Evolutionary conservation across 2,113 vertebrate species (phyloP), one percentile per base, ranked within the genome.

Genomic region (Oncorhynchus masou): DNA sequence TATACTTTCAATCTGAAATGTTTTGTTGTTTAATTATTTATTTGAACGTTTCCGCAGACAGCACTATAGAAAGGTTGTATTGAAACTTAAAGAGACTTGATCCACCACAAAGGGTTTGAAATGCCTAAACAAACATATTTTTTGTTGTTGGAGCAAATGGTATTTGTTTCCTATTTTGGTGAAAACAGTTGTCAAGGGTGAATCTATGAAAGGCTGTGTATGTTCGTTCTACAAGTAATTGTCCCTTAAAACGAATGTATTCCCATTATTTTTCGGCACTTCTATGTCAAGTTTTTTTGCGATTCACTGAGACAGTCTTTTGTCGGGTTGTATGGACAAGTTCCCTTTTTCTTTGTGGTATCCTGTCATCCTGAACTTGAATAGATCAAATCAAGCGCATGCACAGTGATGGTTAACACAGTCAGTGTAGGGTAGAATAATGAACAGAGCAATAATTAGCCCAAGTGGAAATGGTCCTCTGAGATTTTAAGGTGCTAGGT

Each of bases 371-470:
- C 85, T 68, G 80, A 85, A 86, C 85, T 88, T 85, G 84, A 87
- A 84, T 78, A 68, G 77, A 77, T 82, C 67, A 81, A 81, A 79
- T 76, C 22, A 69, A 83, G 71, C 75, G 68, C 80, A 83, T 66
- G 39, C 62, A 82, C 82, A 78, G 80, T 74, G 81, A 85, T 70
- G 68, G 82, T 72, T 74, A 84, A 82, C 77, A 74, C 72, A 71
- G 79, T 86, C 78, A 34, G 80, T 34, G 19, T 73, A 73, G 74
- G 77, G 59, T 76, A 82, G 72, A 85, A 80, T 84, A 64, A 75
- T 67, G 88, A 90, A 89, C 89, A 88, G 92, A 93, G 94, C 94
- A 94, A 94, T 94, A 94, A 94, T 91, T 84, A 89, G 87, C 70
- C 74, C 86, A 87, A 88, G 82, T 84, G 81, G 77, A 88, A 86